Base-by-base conservation (phyloP, 2,888 invertebrate genomes). In the Copidosoma aretas region DNA sequence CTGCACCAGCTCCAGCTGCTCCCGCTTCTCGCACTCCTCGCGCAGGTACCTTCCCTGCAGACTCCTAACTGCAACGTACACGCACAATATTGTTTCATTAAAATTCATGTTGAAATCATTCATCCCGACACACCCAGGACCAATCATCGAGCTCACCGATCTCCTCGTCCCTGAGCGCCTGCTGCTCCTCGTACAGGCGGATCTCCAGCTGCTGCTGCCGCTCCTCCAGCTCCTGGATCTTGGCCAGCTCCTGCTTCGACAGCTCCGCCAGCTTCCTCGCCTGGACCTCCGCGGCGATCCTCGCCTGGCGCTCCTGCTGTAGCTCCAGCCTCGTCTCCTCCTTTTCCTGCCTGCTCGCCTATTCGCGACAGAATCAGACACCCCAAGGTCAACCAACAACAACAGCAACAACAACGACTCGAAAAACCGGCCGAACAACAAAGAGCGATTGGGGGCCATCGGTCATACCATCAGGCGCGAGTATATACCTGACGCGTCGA, bases 91-190 rank as follows among this genome's bases (percentile, higher is more conserved):
- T 49, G 19, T 49, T n/a, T 10, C 41, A 12, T 41, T 10, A 8
- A 57, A 12, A 52, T 19, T 57, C 19, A 39, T 5, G 3, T 39
- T 25, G 25, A 21, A 17, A 12, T n/a, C n/a, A n/a, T n/a, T n/a
- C n/a, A n/a, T n/a, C n/a, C n/a, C n/a, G n/a, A n/a, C n/a, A n/a
- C n/a, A n/a, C n/a, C n/a, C n/a, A n/a, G n/a, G n/a, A n/a, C n/a
- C n/a, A n/a, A n/a, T n/a, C n/a, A n/a, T n/a, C n/a, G n/a, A 41
- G 10, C 49, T 77, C 78, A 71, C 88, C 88, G 71, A 93, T 92
- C 86, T 94, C 94, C 82, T 94, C 94, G 75, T 94, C 94, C 74
- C 90, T 85, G 78, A 93, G 92, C 0, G 94, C 93, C 82, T 93
- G 93, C 0, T 91, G 91, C 81, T 94, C 94, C 81, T 93, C 93